These are phyloP conservation scores for Drosophila suboccidentalis DNA, from an alignment of 2,888 invertebrate species.

Conservation along the genomic window DNA sequence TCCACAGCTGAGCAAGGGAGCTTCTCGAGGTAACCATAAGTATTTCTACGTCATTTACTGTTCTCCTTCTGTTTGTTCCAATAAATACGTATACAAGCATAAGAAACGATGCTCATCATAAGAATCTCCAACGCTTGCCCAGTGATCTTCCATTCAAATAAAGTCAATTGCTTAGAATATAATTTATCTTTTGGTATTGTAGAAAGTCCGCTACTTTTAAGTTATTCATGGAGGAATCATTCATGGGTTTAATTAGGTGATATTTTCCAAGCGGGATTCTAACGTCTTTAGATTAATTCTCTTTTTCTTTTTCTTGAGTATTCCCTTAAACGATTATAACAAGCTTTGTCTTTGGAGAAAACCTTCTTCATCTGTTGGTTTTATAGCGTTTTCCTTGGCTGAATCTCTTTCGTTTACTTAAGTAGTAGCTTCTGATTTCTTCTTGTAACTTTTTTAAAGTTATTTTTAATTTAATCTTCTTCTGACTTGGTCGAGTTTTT, in stretches of 20 bases:
- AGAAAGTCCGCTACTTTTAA: neutral
- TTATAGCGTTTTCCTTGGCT: too few species aligned
- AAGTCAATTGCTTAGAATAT: neutral
- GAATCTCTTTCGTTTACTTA: too few species aligned
- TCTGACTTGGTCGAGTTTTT: too few species aligned
- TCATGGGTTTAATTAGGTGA: neutral
- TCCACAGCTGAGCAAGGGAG: constrained; percentile 36
- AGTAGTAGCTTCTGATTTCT: too few species aligned
- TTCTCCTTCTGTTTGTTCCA: constrained; percentile 21
- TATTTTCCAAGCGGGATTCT: neutral
- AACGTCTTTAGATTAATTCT: neutral
- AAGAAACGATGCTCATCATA: constrained; percentile 13
- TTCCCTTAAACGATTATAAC: neutral
- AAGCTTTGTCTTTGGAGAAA: too few species aligned
- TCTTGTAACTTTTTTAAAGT: too few species aligned
- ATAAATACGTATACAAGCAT: constrained; percentile 40
- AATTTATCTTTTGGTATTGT: too few species aligned
- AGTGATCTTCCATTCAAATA: constrained; percentile 25
- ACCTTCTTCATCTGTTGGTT: too few species aligned
- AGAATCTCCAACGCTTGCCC: constrained; percentile 25
- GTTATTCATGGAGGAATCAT: neutral
- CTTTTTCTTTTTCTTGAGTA: neutral
- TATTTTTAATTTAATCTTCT: too few species aligned
- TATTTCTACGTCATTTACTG: constrained; percentile 29
- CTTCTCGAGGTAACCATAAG: constrained; percentile 51